These are phyloP conservation scores for Biston stratarius DNA, from an alignment of 2,888 invertebrate species.

Conservation along the genomic window DNA sequence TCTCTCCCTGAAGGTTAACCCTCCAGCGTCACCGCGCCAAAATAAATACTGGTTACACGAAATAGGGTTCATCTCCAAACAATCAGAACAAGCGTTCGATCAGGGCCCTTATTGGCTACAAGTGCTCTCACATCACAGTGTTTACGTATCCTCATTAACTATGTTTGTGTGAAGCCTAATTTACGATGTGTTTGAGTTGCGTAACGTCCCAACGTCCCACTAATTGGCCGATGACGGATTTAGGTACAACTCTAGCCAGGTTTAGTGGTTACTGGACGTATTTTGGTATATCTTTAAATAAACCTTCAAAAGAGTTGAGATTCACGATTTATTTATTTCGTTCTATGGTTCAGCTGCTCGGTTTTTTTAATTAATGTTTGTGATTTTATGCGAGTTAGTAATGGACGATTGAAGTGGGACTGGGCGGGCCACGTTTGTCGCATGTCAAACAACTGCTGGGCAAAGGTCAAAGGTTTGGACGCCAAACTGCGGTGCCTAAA, in stretches of 20 bases:
- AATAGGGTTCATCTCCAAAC: slow-evolving; percentile 71
- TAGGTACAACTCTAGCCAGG: slow-evolving; percentile 46
- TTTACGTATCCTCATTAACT: slow-evolving; percentile 79
- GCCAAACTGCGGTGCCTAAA: no score
- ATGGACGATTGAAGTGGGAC: no score
- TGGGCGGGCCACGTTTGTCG: no score
- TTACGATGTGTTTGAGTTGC: slow-evolving; percentile 80
- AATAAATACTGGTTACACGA: slow-evolving; percentile 66
- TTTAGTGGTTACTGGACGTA: slow-evolving; percentile 44
- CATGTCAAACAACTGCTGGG: no score
- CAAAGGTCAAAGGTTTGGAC: no score
- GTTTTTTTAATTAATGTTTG: neutral
- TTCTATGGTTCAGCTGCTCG: slow-evolving; percentile 6
- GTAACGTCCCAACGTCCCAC: slow-evolving; percentile 64
- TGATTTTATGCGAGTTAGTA: neutral
- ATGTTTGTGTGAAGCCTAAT: slow-evolving; percentile 79
- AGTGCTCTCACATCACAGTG: slow-evolving; percentile 74
- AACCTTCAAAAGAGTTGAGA: slow-evolving; percentile 6
- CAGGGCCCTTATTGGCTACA: slow-evolving; percentile 71
- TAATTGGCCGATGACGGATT: slow-evolving; percentile 74
- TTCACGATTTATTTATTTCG: slow-evolving; percentile 2
- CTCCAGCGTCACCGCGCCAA: slow-evolving; percentile 36
- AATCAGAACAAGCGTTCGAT: slow-evolving; percentile 70
- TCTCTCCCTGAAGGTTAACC: slow-evolving; percentile 28
- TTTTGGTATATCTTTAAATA: slow-evolving; percentile 24